phyloP scores from a whole-genome alignment of 2,113 vertebrate genomes.

The Promerops cafer region DNA sequence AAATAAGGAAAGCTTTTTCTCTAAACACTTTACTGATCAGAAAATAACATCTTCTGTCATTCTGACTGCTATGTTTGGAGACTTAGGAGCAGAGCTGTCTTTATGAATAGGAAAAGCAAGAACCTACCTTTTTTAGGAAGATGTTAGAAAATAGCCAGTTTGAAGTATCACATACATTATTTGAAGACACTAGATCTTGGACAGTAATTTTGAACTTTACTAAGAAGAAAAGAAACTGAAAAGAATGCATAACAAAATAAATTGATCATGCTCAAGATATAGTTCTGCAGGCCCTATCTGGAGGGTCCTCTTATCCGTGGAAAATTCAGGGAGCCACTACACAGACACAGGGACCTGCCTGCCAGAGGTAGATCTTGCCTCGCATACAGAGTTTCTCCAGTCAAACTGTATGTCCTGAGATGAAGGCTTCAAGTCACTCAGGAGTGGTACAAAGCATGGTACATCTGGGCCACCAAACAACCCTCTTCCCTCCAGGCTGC shows the following conservation, averaged over 20 bases:
- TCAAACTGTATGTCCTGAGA: fast-evolving
- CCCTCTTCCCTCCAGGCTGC: neutral
- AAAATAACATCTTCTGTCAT: slow-evolving; percentile 6
- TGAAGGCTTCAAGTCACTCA: neutral
- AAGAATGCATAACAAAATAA: neutral
- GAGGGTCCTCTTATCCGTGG: neutral
- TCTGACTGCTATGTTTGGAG: neutral
- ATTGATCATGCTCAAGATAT: neutral
- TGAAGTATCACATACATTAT: neutral
- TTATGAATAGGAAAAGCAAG: neutral
- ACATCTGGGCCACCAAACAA: neutral
- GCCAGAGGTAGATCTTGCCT: neutral
- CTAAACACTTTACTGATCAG: slow-evolving; percentile 2
- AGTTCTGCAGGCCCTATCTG: neutral
- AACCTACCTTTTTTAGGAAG: neutral
- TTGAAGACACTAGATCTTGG: neutral
- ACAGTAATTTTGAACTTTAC: neutral
- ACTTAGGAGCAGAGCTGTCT: neutral
- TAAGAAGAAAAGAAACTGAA: neutral
- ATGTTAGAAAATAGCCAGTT: neutral
- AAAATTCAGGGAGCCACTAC: neutral
- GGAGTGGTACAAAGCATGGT: neutral
- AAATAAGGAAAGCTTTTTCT: slow-evolving; percentile 5
- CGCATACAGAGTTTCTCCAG: neutral
- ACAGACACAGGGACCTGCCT: neutral